These are phyloP conservation scores for Carettochelys insculpta DNA, from an alignment of 2,113 vertebrate genomes.

Conservation along the genomic window DNA sequence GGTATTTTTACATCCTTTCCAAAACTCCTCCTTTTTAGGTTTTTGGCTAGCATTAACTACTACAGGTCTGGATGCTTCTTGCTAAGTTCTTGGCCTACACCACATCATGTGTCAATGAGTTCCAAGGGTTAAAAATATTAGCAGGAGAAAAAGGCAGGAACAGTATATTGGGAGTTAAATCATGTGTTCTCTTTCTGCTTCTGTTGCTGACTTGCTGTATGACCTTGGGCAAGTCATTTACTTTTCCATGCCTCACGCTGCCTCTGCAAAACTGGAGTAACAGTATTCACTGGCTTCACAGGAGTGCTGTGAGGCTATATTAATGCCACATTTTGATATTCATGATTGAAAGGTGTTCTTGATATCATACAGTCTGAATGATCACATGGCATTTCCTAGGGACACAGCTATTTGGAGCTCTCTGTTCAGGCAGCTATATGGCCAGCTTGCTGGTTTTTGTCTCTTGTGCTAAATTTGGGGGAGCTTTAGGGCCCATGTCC, in stretches of 20 bases:
- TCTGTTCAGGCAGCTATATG: fast-evolving
- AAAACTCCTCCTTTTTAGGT: neutral
- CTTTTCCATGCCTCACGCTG: slow-evolving; percentile 31
- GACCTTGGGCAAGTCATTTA: neutral
- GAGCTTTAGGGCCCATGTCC: neutral
- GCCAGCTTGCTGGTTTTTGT: neutral
- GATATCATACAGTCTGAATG: neutral
- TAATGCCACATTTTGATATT: slow-evolving; percentile 25
- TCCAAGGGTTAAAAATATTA: neutral
- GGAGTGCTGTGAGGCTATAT: neutral
- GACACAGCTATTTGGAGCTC: neutral
- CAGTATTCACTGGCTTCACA: slow-evolving; percentile 53
- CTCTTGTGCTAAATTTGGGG: neutral
- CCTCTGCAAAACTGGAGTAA: slow-evolving; percentile 21
- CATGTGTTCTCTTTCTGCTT: neutral
- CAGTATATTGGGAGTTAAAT: neutral
- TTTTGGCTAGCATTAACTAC: neutral
- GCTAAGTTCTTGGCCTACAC: neutral
- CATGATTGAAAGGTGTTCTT: neutral
- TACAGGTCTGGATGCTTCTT: neutral
- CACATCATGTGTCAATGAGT: neutral
- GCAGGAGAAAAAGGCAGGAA: neutral
- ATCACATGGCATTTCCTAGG: neutral
- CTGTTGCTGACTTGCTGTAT: neutral
- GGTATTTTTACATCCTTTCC: neutral